Conservation (phyloP, 2,888 invertebrate genomes). For the Scaptodrosophila latifasciaeformis region DNA sequence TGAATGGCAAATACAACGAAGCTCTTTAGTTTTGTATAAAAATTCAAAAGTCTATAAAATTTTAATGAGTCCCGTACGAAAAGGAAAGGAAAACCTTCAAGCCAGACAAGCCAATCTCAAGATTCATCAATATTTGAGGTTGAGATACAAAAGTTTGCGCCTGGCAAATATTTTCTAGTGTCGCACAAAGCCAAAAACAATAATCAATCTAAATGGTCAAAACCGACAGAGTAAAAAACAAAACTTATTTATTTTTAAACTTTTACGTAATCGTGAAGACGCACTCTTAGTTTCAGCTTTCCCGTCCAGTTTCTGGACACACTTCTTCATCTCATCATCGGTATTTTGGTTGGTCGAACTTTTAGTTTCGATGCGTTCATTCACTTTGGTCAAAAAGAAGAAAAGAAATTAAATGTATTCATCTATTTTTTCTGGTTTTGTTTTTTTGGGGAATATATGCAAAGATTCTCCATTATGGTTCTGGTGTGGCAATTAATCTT, state of each 20-base stretch:
- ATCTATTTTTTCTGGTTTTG: background rate
- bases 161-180: slow-evolving; percentile 32
- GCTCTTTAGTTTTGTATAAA: background rate
- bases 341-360: no score
- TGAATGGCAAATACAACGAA: slow-evolving; percentile 13
- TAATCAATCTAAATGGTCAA: slow-evolving; percentile 46
- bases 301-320: slow-evolving; percentile 11
- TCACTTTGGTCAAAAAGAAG: slow-evolving; percentile 36
- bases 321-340: no score
- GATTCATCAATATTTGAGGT: slow-evolving; percentile 3
- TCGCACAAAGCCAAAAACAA: background rate
- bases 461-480: slow-evolving; percentile 28
- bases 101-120: slow-evolving; percentile 17
- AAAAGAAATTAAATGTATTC: slow-evolving; percentile 1
- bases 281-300: slow-evolving; percentile 46
- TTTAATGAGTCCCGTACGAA: slow-evolving; percentile 28
- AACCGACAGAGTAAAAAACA: no score
- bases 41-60: slow-evolving; percentile 28
- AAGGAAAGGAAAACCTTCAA: slow-evolving; percentile 21
- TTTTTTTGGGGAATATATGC: slow-evolving; percentile 34
- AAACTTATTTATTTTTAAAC: slow-evolving; percentile 48
- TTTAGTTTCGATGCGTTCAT: slow-evolving; percentile 60
- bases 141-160: slow-evolving; percentile 38
- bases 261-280: slow-evolving; percentile 47
- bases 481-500: slow-evolving; percentile 45